Percentiles rank a stretch among this genome's conserved stretches.
Evolutionary conservation across 2,797 vertebrate genomes (phyloP).

Genomic region (Falco novaeseelandiae): DNA sequence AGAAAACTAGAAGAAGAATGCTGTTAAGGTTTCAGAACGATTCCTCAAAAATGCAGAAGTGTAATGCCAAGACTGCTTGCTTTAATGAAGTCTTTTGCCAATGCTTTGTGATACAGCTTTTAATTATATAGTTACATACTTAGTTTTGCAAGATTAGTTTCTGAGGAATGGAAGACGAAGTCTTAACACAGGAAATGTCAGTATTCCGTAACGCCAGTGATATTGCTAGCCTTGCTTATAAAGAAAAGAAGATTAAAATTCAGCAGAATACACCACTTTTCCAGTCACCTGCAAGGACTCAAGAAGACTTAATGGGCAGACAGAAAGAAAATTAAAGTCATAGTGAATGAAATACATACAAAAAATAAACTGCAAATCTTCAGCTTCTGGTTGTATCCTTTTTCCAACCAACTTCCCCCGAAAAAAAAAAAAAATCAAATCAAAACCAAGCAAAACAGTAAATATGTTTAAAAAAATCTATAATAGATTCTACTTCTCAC

Average conservation of each 20-base stretch:
- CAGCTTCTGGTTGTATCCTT: background rate
- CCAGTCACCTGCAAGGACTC: background rate
- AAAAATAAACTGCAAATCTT: background rate
- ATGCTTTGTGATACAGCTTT: background rate
- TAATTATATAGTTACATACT: background rate
- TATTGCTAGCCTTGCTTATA: background rate
- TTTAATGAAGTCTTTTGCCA: background rate
- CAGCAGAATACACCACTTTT: background rate
- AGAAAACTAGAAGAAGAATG: background rate
- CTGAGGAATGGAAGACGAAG: background rate
- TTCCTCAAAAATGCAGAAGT: background rate
- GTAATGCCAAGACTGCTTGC: background rate
- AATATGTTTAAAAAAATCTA: background rate
- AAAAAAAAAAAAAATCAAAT: background rate
- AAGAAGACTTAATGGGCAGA: background rate
- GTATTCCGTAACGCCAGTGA: background rate
- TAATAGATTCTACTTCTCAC: background rate
- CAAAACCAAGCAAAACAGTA: background rate
- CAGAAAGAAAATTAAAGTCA: background rate
- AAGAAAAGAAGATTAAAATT: background rate
- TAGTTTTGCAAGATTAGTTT: background rate
- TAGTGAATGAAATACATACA: background rate
- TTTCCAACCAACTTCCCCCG: accelerated
- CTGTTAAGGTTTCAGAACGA: background rate
- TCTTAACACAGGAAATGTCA: background rate